phyloP scores from a whole-genome alignment of 2,797 vertebrate genomes.

The Xiphophorus birchmanni region DNA sequence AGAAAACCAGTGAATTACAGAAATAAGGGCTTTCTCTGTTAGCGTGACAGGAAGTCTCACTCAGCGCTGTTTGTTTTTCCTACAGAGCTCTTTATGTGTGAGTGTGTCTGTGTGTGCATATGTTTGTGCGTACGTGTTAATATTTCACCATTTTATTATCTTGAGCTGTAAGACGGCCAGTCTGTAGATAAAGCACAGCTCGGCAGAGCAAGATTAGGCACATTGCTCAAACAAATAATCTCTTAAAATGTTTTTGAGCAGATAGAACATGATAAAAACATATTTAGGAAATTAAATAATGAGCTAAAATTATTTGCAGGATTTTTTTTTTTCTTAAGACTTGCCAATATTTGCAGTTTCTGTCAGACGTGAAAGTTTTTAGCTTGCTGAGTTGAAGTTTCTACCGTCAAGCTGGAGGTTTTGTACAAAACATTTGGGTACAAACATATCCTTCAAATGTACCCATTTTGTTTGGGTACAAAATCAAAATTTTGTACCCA shows the following conservation, averaged over 20 bases:
- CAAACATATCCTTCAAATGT: too few relatives aligned
- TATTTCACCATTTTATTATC: slow-evolving; percentile 61
- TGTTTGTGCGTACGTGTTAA: slow-evolving; percentile 55
- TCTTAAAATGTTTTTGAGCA: slow-evolving; percentile 39
- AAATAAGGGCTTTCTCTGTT: slow-evolving; percentile 65
- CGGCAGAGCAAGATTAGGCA: slow-evolving; percentile 56
- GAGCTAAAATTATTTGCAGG: not conserved
- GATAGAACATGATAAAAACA: slow-evolving; percentile 13
- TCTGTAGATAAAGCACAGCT: slow-evolving; percentile 56
- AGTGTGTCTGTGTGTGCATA: slow-evolving; percentile 18
- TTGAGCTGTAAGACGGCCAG: slow-evolving; percentile 48
- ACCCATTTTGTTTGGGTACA: too few relatives aligned
- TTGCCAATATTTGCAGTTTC: slow-evolving; percentile 12
- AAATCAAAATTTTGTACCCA: not conserved
- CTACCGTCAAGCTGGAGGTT: not conserved
- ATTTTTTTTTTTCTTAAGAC: not conserved
- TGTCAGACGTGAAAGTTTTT: not conserved
- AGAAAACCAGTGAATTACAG: slow-evolving; percentile 43
- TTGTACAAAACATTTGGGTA: too few relatives aligned
- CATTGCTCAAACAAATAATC: slow-evolving; percentile 48
- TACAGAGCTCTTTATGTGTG: slow-evolving; percentile 23
- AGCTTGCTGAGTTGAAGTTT: not conserved
- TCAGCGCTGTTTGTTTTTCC: slow-evolving; percentile 64
- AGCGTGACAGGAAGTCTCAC: slow-evolving; percentile 72
- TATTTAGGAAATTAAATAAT: slow-evolving; percentile 27